Evolutionary conservation across 2,797 vertebrate genomes (phyloP).

Genomic region (Myotis findleyi): DNA sequence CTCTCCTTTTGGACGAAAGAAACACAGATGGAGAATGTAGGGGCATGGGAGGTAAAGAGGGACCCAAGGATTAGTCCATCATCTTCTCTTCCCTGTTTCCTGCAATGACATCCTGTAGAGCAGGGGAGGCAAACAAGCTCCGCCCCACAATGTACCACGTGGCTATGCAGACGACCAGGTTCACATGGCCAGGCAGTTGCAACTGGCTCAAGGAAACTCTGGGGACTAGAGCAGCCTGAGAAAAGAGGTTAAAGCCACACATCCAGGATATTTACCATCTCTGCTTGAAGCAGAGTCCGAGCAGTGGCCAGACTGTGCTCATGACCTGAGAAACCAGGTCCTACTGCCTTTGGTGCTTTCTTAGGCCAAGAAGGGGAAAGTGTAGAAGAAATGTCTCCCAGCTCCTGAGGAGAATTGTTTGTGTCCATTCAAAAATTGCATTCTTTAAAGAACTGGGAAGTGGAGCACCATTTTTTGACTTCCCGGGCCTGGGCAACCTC

Average conservation of each 20-base stretch:
- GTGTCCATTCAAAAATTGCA: background rate
- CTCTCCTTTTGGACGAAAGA: slow-evolving; percentile 63
- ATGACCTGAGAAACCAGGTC: background rate
- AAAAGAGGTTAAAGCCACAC: background rate
- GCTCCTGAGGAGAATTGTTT: background rate
- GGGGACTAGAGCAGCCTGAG: background rate
- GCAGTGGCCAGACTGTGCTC: background rate
- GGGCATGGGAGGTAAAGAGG: background rate
- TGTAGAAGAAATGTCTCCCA: slow-evolving; percentile 52
- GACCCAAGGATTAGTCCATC: background rate
- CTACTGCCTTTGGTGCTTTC: background rate
- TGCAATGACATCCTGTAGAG: background rate
- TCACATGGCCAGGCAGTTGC: background rate
- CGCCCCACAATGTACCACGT: fast-evolving
- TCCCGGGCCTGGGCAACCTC: background rate
- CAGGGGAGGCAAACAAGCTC: background rate
- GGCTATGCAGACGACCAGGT: background rate
- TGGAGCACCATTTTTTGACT: background rate
- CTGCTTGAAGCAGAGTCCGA: background rate
- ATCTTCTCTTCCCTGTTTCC: slow-evolving; percentile 12
- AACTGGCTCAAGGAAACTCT: background rate
- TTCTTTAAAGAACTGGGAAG: background rate
- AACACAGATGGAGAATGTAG: background rate
- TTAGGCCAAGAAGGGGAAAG: background rate
- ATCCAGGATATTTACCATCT: background rate